Conservation (phyloP, 2,797 vertebrate species). For the Micromesistius poutassou region DNA sequence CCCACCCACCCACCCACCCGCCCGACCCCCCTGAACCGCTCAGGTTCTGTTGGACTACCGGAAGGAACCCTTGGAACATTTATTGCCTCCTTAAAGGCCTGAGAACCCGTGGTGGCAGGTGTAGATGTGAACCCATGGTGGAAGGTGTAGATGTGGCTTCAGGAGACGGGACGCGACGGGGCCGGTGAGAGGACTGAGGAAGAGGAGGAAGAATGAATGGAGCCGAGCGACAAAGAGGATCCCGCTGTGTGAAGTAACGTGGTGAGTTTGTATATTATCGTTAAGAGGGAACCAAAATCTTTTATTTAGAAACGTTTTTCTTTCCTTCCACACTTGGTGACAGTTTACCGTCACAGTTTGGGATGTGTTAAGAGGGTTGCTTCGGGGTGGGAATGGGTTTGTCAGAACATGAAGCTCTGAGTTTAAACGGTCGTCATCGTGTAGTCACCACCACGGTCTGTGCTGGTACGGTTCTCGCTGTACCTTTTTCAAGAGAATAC, state of each 20-base stretch:
- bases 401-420: background rate
- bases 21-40: slow-evolving; percentile 8
- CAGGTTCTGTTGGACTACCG: slow-evolving; percentile 3
- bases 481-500: background rate
- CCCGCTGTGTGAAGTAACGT: background rate
- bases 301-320: background rate
- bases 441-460: background rate
- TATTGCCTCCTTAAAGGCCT: background rate
- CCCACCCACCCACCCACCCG: background rate
- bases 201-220: slow-evolving; percentile 11
- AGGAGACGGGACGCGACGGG: slow-evolving; percentile 24
- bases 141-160: slow-evolving; percentile 11
- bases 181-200: slow-evolving; percentile 16
- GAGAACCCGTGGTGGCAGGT: background rate
- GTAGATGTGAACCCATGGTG: no score
- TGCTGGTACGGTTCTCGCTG: background rate
- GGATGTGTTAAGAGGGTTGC: background rate
- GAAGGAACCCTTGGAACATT: slow-evolving; percentile 55
- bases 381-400: background rate
- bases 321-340: background rate
- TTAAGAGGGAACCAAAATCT: background rate
- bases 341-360: background rate
- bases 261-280: background rate
- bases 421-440: background rate
- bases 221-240: background rate